Conservation (phyloP, 2,888 invertebrate genomes). For the Noctua janthe region DNA sequence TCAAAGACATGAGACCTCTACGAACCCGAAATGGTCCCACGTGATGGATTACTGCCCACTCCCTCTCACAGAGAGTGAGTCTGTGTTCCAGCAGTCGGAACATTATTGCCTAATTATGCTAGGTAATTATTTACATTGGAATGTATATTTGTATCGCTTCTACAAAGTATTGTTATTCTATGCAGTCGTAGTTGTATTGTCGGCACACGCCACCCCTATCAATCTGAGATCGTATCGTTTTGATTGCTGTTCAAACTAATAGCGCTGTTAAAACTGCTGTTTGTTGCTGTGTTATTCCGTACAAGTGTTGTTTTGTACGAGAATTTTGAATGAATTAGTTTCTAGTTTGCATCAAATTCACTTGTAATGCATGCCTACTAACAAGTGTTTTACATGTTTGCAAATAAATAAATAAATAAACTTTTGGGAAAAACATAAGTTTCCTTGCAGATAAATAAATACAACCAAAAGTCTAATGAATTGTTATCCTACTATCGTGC, state of each 20-base stretch:
- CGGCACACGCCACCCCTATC: conserved; percentile 54
- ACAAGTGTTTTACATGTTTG: no score
- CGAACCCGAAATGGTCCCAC: neutral
- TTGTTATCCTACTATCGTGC: no score
- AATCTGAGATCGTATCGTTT: conserved; percentile 62
- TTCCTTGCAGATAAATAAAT: neutral
- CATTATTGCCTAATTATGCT: neutral
- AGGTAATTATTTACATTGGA: neutral
- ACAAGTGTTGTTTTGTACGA: conserved; percentile 17
- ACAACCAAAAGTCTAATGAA: neutral
- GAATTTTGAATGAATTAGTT: conserved; percentile 19
- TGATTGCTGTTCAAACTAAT: conserved; percentile 67
- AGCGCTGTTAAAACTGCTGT: conserved; percentile 52
- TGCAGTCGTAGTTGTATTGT: conserved; percentile 12
- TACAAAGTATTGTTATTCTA: conserved; percentile 11
- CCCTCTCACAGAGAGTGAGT: neutral
- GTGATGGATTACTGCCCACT: neutral
- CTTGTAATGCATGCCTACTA: no score
- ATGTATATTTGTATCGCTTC: conserved; percentile 12
- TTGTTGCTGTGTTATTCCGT: conserved; percentile 32
- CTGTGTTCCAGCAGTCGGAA: neutral
- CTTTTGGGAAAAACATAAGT: neutral
- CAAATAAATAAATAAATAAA: no score
- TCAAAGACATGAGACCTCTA: neutral
- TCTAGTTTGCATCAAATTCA: neutral